Base-by-base conservation (phyloP, 2,888 invertebrate genomes). In the Phorcus lineatus region DNA sequence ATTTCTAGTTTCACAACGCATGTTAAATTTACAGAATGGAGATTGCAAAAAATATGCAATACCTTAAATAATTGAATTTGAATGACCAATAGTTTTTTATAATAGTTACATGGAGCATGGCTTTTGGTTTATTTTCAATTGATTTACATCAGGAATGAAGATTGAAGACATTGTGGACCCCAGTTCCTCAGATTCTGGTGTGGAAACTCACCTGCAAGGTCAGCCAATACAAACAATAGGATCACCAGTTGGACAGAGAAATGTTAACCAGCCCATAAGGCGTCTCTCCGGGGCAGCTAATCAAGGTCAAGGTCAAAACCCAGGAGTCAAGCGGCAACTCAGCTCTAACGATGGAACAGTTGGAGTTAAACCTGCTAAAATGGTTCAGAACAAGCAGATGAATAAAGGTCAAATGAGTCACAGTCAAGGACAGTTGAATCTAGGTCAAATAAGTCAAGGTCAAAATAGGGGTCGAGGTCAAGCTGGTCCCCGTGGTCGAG, bases 91-190 rank as follows among this genome's bases (percentile, higher is more conserved):
- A n/a, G n/a, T n/a, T n/a, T n/a, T n/a, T n/a, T n/a, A n/a, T n/a
- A n/a, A n/a, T n/a, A n/a, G n/a, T n/a, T n/a, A n/a, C n/a, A n/a
- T n/a, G n/a, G n/a, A n/a, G n/a, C n/a, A n/a, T n/a, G n/a, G n/a
- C n/a, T n/a, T 36, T 7, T 2, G 36, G 4, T 70, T 22, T 31
- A 2, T 11, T 36, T 17, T 4, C 40, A n/a, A 11, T 17, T 11
- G 3, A 3, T 36, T 19, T 70, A 0, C n/a, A 7, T 31, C 70
- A 70, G 70, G 70, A 31, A 70, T 70, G 70, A 36, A 31, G 11
- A 70, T 70, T 70, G 70, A 70, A 17, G 70, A 70, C 70, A 70
- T 70, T 36, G 70, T 36, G n/a, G 70, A 70, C 6, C 70, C 70
- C 36, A 47, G 47, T 47, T 36, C 36, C 40, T 70, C 70, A 11